These are phyloP conservation scores for Acrobasis repandana DNA, from an alignment of 2,888 invertebrate species.

Conservation along the genomic window DNA sequence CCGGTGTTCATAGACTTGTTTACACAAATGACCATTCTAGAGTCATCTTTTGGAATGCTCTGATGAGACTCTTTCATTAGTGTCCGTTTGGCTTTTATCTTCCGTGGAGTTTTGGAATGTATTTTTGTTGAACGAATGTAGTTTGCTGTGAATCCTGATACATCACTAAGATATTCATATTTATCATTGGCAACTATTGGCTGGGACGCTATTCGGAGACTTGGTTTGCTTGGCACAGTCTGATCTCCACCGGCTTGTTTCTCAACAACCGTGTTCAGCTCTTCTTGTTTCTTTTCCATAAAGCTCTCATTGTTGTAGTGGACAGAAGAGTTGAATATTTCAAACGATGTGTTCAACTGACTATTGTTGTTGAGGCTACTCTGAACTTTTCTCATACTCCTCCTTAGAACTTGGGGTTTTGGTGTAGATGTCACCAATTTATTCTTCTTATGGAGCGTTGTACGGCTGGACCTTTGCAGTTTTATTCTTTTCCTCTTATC, in stretches of 20 bases:
- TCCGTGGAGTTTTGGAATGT: constrained; percentile 57
- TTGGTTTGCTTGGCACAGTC: constrained; percentile 39
- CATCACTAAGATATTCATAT: constrained; percentile 74
- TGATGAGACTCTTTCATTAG: constrained; percentile 55
- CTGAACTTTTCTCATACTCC: constrained; percentile 62
- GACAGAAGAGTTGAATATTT: constrained; percentile 45
- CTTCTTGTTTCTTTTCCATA: constrained; percentile 32
- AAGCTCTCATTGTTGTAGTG: constrained; percentile 41
- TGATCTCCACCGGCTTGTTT: constrained; percentile 42
- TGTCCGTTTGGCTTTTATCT: constrained; percentile 57
- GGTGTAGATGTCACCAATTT: constrained; percentile 69
- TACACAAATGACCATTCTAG: constrained; percentile 55
- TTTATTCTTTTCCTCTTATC: constrained; percentile 55
- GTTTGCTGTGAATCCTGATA: constrained; percentile 76
- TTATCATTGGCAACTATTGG: constrained; percentile 53
- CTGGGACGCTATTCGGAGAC: constrained; percentile 37
- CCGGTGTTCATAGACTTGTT: constrained; percentile 63
- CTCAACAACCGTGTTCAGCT: constrained; percentile 36
- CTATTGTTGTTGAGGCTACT: constrained; percentile 49
- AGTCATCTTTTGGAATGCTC: constrained; percentile 41
- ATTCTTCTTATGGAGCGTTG: constrained; percentile 55
- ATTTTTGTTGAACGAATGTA: constrained; percentile 76
- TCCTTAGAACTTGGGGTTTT: constrained; percentile 51
- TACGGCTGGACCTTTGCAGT: constrained; percentile 47
- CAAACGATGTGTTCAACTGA: constrained; percentile 59